phyloP scores from a whole-genome alignment of 2,888 invertebrate genomes.

The Ceramica pisi region DNA sequence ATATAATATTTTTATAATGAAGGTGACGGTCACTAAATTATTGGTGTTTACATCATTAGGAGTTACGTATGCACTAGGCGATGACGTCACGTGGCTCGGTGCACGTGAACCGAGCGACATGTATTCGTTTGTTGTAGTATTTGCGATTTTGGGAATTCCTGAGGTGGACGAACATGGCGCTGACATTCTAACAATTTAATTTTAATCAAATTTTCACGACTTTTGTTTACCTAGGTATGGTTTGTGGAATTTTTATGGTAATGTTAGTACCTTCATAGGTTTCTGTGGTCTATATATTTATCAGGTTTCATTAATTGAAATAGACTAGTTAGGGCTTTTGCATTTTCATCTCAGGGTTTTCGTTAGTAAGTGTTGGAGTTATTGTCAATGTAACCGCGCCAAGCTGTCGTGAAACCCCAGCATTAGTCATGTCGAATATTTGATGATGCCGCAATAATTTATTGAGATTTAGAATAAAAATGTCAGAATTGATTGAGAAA shows the following conservation, averaged over 20 bases:
- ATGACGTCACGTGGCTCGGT: neutral
- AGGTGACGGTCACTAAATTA: neutral
- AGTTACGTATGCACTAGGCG: neutral
- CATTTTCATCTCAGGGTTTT: neutral
- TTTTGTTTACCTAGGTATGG: no score
- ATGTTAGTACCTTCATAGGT: neutral
- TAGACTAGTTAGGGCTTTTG: neutral
- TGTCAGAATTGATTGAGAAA: constrained; percentile 50
- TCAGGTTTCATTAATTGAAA: no score
- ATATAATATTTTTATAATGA: neutral
- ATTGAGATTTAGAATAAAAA: constrained; percentile 29
- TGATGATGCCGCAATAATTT: constrained; percentile 29
- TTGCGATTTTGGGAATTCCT: no score
- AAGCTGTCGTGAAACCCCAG: neutral
- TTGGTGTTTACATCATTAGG: constrained; percentile 7
- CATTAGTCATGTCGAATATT: neutral
- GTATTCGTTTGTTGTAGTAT: neutral
- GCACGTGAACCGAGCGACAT: neutral
- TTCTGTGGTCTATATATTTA: no score
- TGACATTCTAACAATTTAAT: no score
- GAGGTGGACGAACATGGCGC: neutral
- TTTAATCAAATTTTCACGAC: no score
- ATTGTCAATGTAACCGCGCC: neutral
- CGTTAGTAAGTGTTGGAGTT: no score
- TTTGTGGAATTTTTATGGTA: neutral